Percentiles rank a stretch among this genome's conserved stretches.
These are phyloP conservation scores for Eledone cirrhosa DNA, from an alignment of 2,888 invertebrate species.

Conservation along the genomic window DNA sequence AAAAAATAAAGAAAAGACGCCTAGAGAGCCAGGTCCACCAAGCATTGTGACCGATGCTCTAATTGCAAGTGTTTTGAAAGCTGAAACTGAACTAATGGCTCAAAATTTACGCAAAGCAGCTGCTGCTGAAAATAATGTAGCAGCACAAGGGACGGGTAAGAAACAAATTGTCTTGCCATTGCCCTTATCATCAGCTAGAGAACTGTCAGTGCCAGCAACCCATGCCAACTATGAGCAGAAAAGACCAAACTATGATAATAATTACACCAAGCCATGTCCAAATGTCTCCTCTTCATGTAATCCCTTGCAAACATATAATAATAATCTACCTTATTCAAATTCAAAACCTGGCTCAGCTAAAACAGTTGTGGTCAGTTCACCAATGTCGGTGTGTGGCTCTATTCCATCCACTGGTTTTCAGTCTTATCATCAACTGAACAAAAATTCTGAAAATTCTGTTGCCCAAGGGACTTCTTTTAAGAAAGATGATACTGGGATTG, in stretches of 20 bases:
- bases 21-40: background rate
- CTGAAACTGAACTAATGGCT: too few relatives aligned
- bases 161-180: too few relatives aligned
- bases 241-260: too few relatives aligned
- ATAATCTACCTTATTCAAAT: background rate
- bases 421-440: conserved; percentile 8
- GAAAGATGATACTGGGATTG: too few relatives aligned
- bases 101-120: too few relatives aligned
- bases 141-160: too few relatives aligned
- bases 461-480: too few relatives aligned
- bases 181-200: too few relatives aligned
- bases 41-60: background rate
- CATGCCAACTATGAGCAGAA: too few relatives aligned
- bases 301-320: conserved; percentile 19
- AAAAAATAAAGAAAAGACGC: conserved; percentile 33
- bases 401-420: conserved; percentile 25
- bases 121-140: too few relatives aligned
- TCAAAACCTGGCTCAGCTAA: conserved; percentile 16
- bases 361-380: conserved; percentile 27
- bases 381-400: conserved; percentile 24
- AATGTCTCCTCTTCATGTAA: background rate
- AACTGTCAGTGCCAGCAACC: too few relatives aligned
- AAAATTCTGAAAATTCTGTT: background rate
- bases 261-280: too few relatives aligned
- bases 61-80: background rate